These are phyloP conservation scores for Alaudala cheleensis DNA, from an alignment of 2,113 vertebrate genomes.

Conservation along the genomic window DNA sequence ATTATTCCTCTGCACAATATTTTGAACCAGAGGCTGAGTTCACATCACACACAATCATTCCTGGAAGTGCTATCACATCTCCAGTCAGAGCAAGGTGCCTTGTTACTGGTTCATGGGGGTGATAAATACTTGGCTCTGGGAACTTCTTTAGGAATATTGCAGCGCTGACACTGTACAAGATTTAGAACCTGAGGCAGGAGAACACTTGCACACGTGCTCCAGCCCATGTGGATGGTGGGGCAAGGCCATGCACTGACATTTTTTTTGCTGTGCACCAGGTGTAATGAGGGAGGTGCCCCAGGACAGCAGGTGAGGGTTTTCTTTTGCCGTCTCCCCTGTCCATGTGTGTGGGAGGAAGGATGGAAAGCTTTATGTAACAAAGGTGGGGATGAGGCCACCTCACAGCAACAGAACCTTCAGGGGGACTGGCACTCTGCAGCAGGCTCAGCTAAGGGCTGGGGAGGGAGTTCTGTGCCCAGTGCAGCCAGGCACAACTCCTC, in stretches of 20 bases:
- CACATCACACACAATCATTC: constrained; percentile 57
- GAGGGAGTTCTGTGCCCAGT: neutral
- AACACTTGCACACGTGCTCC: neutral
- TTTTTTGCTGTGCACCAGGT: neutral
- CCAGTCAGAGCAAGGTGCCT: constrained; percentile 1
- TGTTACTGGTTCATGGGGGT: constrained; percentile 10
- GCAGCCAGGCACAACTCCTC: neutral
- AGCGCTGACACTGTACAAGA: neutral
- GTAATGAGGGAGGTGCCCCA: neutral
- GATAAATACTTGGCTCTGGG: neutral
- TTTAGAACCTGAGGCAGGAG: neutral
- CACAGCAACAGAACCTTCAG: neutral
- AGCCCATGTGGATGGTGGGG: neutral
- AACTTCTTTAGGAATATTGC: neutral
- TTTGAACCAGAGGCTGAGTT: constrained; percentile 53
- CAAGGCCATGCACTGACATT: neutral
- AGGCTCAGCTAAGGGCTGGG: neutral
- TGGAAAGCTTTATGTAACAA: neutral
- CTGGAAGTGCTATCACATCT: constrained; percentile 53
- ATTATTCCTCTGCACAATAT: constrained; percentile 44
- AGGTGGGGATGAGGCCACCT: neutral
- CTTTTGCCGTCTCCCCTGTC: neutral
- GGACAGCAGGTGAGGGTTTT: neutral
- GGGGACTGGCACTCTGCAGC: neutral
- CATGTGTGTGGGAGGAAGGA: neutral